A percentile compares a stretch with the other conserved stretches of the same genome.
phyloP scores from a whole-genome alignment of 2,888 invertebrate genomes.

The Tethea ocularis region DNA sequence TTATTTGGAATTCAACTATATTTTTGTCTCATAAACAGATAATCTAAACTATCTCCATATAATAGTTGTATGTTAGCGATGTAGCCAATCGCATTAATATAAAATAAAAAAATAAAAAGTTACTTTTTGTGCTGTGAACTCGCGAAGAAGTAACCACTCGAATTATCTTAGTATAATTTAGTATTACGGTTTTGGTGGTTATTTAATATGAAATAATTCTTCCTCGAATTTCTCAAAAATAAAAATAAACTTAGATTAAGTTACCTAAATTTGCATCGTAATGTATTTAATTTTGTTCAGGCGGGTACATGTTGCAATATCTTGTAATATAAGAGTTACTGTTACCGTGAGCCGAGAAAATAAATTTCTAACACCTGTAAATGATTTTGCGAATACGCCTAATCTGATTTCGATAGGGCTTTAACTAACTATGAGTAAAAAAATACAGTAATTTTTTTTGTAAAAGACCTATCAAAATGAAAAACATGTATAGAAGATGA shows the following conservation, averaged over 20 bases:
- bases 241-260: neutral
- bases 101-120: neutral
- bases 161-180: slow-evolving; percentile 11
- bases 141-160: slow-evolving; percentile 8
- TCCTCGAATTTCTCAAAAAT: slow-evolving; percentile 36
- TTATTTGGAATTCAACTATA: too few species aligned
- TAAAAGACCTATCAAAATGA: too few species aligned
- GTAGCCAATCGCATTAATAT: neutral
- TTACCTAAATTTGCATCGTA: neutral
- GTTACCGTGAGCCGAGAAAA: too few species aligned
- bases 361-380: too few species aligned
- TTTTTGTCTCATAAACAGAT: neutral
- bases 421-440: too few species aligned
- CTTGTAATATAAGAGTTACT: neutral
- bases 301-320: neutral
- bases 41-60: neutral
- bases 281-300: neutral
- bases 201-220: slow-evolving; percentile 15
- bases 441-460: too few species aligned
- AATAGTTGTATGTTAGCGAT: neutral
- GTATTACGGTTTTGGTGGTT: slow-evolving; percentile 9
- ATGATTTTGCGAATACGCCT: too few species aligned
- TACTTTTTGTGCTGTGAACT: slow-evolving; percentile 1
- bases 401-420: too few species aligned
- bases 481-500: too few species aligned